phyloP scores from a whole-genome alignment of 2,113 vertebrate genomes.

The Cepphus grylle region DNA sequence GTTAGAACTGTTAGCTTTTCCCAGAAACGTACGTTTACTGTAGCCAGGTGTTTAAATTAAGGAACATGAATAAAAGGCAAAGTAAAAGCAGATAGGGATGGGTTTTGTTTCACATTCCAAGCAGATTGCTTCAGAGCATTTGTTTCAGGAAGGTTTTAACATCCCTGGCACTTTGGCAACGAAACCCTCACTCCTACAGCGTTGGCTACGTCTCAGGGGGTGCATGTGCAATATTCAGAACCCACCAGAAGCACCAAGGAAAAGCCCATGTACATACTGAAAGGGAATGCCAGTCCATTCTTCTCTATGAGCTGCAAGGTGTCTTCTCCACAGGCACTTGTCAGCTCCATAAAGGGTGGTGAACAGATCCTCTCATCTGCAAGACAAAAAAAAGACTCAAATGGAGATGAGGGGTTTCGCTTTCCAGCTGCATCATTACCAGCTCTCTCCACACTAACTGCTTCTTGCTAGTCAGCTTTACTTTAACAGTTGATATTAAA shows the following conservation, averaged over 20 bases:
- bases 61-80: neutral
- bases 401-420: neutral
- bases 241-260: neutral
- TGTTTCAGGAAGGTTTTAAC: slow-evolving; percentile 5
- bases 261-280: slow-evolving; percentile 81
- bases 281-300: slow-evolving; percentile 93
- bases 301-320: slow-evolving; percentile 88
- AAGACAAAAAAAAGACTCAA: neutral
- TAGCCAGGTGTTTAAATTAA: neutral
- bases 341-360: slow-evolving; percentile 98
- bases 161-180: neutral
- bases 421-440: neutral
- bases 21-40: neutral
- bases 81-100: neutral
- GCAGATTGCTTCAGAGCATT: neutral
- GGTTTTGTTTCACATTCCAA: neutral
- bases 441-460: neutral
- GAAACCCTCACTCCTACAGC: neutral
- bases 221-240: neutral
- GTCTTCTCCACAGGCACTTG: slow-evolving; percentile 86
- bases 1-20: neutral
- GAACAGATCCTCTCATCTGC: slow-evolving; percentile 94
- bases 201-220: neutral
- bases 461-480: neutral
- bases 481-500: neutral